A percentile compares a stretch with the other conserved stretches of the same genome.
Conservation (phyloP, 2,888 invertebrate genomes). For the Mythimna pallens region DNA sequence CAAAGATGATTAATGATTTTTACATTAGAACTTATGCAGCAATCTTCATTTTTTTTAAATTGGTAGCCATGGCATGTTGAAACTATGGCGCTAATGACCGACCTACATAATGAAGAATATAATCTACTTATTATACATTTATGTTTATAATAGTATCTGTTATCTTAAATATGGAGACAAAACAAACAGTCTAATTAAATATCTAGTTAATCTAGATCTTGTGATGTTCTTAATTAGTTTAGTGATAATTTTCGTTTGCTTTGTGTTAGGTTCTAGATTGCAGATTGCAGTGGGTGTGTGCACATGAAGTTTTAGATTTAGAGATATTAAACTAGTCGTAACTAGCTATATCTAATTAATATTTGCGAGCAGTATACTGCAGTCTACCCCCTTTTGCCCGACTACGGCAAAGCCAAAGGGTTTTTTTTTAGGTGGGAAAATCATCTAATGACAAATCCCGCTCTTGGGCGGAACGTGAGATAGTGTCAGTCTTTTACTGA, state of each 20-base stretch:
- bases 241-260: conserved; percentile 50
- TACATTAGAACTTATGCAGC: conserved; percentile 18
- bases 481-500: too few species aligned
- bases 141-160: conserved; percentile 19
- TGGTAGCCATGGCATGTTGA: conserved; percentile 15
- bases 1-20: conserved; percentile 42
- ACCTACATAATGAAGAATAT: conserved; percentile 30
- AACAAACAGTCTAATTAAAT: conserved; percentile 54
- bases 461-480: too few species aligned
- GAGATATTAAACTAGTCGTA: neutral
- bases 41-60: conserved; percentile 24
- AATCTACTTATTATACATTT: neutral
- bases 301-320: neutral
- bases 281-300: conserved; percentile 12
- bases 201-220: conserved; percentile 61
- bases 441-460: too few species aligned
- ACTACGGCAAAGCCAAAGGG: too few species aligned
- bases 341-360: too few species aligned
- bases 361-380: too few species aligned
- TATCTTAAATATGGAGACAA: conserved; percentile 41
- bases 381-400: too few species aligned
- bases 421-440: too few species aligned
- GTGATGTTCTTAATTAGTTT: conserved; percentile 57
- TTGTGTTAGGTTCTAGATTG: conserved; percentile 30
- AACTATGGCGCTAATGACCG: conserved; percentile 31